These are phyloP conservation scores for Cygnus atratus DNA, from an alignment of 2,113 vertebrate genomes.

Conservation along the genomic window DNA sequence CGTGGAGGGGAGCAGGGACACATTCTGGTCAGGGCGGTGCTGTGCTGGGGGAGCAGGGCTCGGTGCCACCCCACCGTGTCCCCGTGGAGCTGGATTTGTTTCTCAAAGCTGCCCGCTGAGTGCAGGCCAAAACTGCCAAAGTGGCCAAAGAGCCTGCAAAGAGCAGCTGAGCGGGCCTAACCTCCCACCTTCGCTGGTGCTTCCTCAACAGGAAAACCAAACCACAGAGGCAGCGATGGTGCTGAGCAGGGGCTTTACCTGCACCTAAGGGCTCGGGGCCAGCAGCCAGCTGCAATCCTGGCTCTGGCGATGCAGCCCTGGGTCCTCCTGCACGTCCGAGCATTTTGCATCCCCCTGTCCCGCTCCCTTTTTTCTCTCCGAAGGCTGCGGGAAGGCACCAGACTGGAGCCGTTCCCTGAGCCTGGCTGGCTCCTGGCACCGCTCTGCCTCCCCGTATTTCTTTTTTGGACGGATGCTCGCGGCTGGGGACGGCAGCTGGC, in stretches of 20 bases:
- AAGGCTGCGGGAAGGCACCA: neutral
- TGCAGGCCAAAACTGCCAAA: neutral
- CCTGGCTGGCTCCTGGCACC: rapidly evolving
- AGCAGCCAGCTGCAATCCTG: neutral
- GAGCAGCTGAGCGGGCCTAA: slow-evolving; percentile 18
- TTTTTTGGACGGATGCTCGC: rapidly evolving
- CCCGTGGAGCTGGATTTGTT: neutral
- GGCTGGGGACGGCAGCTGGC: neutral
- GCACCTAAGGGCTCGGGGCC: neutral
- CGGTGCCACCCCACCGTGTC: neutral
- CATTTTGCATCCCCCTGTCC: neutral
- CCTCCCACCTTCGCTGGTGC: slow-evolving; percentile 14
- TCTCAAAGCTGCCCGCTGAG: neutral
- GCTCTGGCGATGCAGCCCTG: neutral
- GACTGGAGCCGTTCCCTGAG: neutral
- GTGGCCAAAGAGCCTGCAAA: neutral
- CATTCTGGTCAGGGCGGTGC: too few species aligned
- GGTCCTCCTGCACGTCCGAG: neutral
- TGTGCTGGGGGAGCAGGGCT: neutral
- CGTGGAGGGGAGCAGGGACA: neutral
- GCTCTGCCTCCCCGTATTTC: neutral
- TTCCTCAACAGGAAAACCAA: neutral
- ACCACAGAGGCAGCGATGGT: neutral
- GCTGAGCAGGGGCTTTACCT: slow-evolving; percentile 19
- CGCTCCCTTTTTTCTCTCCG: neutral